Base-by-base conservation (phyloP, 2,888 invertebrate genomes). In the Penaeus monodon region DNA sequence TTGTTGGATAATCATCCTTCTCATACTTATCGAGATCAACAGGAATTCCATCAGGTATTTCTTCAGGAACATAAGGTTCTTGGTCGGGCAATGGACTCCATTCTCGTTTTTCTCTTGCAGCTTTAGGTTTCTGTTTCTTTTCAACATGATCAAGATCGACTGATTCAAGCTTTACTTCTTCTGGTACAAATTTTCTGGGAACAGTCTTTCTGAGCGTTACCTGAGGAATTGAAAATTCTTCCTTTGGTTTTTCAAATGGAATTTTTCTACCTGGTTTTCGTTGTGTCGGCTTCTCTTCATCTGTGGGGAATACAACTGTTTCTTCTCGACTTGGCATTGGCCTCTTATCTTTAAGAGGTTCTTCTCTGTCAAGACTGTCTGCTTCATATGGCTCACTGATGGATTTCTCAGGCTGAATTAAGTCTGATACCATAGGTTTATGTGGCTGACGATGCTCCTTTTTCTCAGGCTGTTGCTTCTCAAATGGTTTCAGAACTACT, bases 171-270 rank as follows among this genome's bases (percentile, higher is more conserved):
- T 80, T 66, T 49, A 64, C 74, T 81, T 82, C 73, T 64, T 81
- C 84, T 17, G 29, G 80, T 49, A 81, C 81, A 84, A 86, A 88
- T 27, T 84, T 80, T 29, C 66, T 89, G 57, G 85, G 86, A 29
- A 74, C 78, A n/a, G 89, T 79, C 57, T 83, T 88, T 81, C 85
- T 89, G 38, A 89, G 86, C 57, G 74, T 29, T 33, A 86, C 81
- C 49, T 88, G 88, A 17, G 84, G 88, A 64, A 86, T 73, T 65
- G 84, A 77, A 57, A 85, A 85, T 82, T 85, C 88, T 29, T 85
- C 85, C 77, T 85, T 81, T 27, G 85, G 77, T 29, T 44, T 44
- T 65, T 85, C 78, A n/a, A 63, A 29, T 73, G 12, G 33, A n/a
- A 66, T 63, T n/a, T 24, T 87, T 73, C 76, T 85, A 44, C 66